Conservation (phyloP, 2,888 invertebrate species). For the Gryllus longicercus region DNA sequence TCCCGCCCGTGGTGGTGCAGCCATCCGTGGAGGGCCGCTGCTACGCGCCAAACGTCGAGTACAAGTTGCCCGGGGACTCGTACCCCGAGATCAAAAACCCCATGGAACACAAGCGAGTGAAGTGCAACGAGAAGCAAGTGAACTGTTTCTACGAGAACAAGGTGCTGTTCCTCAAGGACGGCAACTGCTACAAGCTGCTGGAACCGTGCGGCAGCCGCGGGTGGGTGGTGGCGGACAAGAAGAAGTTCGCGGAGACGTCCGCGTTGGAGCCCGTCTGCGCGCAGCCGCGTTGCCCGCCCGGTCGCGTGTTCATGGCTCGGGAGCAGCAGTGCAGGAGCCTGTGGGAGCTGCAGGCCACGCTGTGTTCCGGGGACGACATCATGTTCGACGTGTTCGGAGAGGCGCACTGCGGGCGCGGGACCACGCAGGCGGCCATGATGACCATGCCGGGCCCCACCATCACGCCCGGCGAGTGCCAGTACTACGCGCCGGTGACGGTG, state of each 20-base stretch:
- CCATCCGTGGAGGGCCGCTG: background rate
- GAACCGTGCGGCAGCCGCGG: background rate
- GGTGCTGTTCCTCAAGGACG: background rate
- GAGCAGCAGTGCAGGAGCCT: background rate
- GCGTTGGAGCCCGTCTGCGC: background rate
- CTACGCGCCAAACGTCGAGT: background rate
- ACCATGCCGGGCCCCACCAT: background rate
- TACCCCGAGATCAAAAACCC: constrained; percentile 8
- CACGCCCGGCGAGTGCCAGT: background rate
- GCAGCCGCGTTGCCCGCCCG: background rate
- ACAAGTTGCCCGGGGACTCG: background rate
- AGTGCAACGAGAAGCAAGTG: background rate
- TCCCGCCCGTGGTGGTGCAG: background rate
- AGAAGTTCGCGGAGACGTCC: background rate
- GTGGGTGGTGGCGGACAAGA: background rate
- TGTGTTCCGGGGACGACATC: background rate
- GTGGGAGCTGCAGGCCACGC: background rate
- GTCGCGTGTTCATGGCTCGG: background rate
- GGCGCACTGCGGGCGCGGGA: background rate
- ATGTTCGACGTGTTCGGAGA: constrained; percentile 1
- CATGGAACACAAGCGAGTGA: constrained; percentile 1
- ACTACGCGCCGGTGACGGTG: background rate
- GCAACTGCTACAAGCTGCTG: constrained; percentile 6
- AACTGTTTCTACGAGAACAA: constrained; percentile 6
- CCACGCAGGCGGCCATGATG: background rate